These are phyloP conservation scores for Mnemiopsis leidyi DNA, from an alignment of 37 sponge, comb jelly and placozoan genomes.

Conservation along the genomic window DNA sequence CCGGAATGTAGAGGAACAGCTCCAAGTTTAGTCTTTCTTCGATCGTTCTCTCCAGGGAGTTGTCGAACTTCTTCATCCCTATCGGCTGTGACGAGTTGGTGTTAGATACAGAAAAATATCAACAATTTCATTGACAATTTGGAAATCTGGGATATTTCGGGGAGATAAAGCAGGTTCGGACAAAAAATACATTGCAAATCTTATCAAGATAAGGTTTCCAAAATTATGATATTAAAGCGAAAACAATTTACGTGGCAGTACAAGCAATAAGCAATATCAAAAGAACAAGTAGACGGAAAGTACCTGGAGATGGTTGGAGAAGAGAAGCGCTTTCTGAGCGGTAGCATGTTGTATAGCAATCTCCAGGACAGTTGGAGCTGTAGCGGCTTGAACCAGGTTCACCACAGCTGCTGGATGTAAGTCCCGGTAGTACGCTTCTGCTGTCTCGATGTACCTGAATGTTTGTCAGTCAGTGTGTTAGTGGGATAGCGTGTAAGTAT, in stretches of 20 bases:
- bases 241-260: too few relatives aligned
- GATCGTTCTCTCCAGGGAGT: conserved; percentile 52
- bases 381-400: conserved; percentile 26
- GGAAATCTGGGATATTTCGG: too few relatives aligned
- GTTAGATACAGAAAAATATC: neutral
- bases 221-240: too few relatives aligned
- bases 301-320: conserved; percentile 29
- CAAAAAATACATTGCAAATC: too few relatives aligned
- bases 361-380: conserved; percentile 42
- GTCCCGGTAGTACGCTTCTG: neutral
- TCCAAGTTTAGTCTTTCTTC: conserved; percentile 55
- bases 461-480: neutral
- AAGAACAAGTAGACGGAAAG: too few relatives aligned
- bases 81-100: neutral
- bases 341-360: conserved; percentile 34
- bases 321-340: conserved; percentile 10
- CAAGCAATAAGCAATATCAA: too few relatives aligned
- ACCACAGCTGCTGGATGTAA: neutral
- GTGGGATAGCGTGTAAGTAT: neutral
- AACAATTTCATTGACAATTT: neutral
- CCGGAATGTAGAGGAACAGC: conserved; percentile 18
- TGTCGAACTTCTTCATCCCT: conserved; percentile 59
- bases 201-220: too few relatives aligned
- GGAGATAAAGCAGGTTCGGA: too few relatives aligned
- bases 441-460: conserved; percentile 17